phyloP scores from a whole-genome alignment of 2,888 invertebrate species.

The Cylindroiulus punctatus region DNA sequence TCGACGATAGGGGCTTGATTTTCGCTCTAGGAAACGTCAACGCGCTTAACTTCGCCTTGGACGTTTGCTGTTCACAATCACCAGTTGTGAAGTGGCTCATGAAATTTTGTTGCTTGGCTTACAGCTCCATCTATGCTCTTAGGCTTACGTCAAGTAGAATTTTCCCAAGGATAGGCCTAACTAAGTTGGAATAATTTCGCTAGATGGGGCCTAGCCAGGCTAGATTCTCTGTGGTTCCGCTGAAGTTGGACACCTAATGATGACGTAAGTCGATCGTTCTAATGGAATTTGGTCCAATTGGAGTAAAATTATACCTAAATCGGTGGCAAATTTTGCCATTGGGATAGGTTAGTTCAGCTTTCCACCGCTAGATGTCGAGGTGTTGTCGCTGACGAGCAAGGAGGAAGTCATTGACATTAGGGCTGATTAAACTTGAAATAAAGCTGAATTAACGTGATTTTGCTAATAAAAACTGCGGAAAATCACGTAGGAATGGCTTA shows the following conservation, averaged over 20 bases:
- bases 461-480: not conserved
- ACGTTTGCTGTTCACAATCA: conserved; percentile 45
- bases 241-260: conserved; percentile 29
- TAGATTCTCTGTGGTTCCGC: conserved; percentile 3
- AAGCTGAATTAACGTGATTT: not conserved
- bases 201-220: not conserved
- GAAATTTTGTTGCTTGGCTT: conserved; percentile 45
- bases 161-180: conserved; percentile 50
- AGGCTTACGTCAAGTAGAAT: conserved; percentile 52
- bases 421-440: conserved; percentile 11
- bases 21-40: conserved; percentile 22
- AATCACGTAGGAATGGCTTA: not conserved
- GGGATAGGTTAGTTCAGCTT: conserved; percentile 24
- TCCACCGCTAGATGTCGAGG: conserved; percentile 48
- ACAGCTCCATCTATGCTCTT: conserved; percentile 52
- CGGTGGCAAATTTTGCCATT: not conserved
- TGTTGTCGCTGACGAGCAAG: conserved; percentile 17
- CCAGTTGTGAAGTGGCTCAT: conserved; percentile 45
- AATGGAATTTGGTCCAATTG: not conserved
- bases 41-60: conserved; percentile 35
- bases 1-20: not conserved
- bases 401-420: conserved; percentile 51
- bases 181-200: conserved; percentile 43
- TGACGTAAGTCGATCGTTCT: conserved; percentile 29
- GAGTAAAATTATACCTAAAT: not conserved